These are phyloP conservation scores for Atherinomorus stipes DNA, from an alignment of 2,113 vertebrate genomes.

Conservation along the genomic window DNA sequence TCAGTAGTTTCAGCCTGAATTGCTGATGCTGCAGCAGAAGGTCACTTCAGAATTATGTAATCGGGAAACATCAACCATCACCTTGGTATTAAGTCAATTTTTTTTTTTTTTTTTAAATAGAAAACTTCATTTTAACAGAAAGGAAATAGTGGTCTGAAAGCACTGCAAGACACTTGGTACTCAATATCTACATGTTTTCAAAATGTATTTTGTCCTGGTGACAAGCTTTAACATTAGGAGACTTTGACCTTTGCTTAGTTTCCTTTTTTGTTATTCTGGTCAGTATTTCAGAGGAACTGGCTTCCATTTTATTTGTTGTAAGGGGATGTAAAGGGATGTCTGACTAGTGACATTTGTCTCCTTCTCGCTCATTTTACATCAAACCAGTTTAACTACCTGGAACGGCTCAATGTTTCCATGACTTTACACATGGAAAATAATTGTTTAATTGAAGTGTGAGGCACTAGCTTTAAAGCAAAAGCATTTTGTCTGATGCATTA, in stretches of 20 bases:
- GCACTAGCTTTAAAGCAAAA: slow-evolving; percentile 7
- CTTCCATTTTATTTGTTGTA: not conserved
- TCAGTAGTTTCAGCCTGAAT: slow-evolving; percentile 1
- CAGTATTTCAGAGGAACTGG: not conserved
- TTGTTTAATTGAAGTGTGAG: not conserved
- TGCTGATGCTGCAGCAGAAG: slow-evolving; percentile 6
- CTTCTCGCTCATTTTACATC: not conserved
- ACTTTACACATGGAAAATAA: not conserved
- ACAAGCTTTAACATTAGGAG: too few species aligned
- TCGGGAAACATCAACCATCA: not conserved
- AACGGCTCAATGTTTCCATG: accelerated
- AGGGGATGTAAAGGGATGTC: not conserved
- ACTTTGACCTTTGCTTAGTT: too few species aligned
- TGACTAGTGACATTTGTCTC: slow-evolving; percentile 6
- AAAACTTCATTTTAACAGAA: not conserved
- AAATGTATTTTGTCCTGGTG: too few species aligned
- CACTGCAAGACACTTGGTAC: too few species aligned
- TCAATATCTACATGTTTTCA: too few species aligned
- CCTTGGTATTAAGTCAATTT: not conserved
- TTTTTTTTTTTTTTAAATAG: too few species aligned
- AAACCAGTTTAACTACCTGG: slow-evolving; percentile 2
- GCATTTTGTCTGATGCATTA: slow-evolving; percentile 4
- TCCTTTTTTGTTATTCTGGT: not conserved
- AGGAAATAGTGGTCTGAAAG: not conserved
- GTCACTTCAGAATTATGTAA: slow-evolving; percentile 10